A percentile compares a stretch with the other conserved stretches of the same genome.
These are phyloP conservation scores for Oppia nitens DNA, from an alignment of 1,140 invertebrate species.

Conservation along the genomic window DNA sequence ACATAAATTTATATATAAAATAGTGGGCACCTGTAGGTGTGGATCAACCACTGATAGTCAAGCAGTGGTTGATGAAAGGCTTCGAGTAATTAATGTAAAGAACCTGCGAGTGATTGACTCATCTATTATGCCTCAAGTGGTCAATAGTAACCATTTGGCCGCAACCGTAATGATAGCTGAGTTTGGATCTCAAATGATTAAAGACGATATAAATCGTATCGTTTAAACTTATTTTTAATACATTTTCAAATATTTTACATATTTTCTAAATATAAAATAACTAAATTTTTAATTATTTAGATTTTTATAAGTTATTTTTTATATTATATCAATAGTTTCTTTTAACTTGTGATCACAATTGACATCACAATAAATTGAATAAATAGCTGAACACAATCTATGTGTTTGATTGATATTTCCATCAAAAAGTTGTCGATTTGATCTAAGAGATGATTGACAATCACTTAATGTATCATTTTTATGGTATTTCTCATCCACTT, in stretches of 20 bases:
- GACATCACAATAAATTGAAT: too few species aligned
- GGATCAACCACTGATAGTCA: conserved; percentile 1
- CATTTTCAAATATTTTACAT: neutral
- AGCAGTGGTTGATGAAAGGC: conserved; percentile 9
- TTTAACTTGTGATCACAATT: too few species aligned
- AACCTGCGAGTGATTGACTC: conserved; percentile 55
- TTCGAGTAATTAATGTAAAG: conserved; percentile 28
- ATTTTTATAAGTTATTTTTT: too few species aligned
- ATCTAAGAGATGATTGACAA: too few species aligned
- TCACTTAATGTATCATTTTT: too few species aligned
- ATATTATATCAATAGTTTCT: too few species aligned
- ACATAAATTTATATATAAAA: conserved; percentile 47
- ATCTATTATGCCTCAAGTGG: conserved; percentile 51
- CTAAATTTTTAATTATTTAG: neutral
- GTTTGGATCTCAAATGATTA: conserved; percentile 63
- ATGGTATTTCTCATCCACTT: too few species aligned
- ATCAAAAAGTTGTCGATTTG: too few species aligned
- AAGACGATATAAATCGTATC: conserved; percentile 39
- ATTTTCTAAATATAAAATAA: conserved; percentile 8
- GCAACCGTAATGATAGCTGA: conserved; percentile 69
- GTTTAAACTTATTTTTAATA: neutral
- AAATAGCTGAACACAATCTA: too few species aligned
- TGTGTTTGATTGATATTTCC: too few species aligned
- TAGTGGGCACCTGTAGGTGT: conserved; percentile 48
- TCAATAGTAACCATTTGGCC: conserved; percentile 58